Evolutionary conservation across 2,888 invertebrate species (phyloP).

Genomic region (Selenia dentaria): DNA sequence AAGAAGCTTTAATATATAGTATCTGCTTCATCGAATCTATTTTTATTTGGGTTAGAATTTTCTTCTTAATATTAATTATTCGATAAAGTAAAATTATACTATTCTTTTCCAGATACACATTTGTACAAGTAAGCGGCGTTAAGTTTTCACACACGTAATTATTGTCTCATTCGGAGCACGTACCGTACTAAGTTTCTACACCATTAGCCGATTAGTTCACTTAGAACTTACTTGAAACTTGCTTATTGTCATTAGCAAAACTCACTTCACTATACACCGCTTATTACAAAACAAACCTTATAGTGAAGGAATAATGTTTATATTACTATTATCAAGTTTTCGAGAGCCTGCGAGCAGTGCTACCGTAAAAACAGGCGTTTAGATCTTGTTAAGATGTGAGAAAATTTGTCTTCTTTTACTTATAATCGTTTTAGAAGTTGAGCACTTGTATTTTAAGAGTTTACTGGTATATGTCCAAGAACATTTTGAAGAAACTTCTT

Average conservation of each 20-base stretch:
- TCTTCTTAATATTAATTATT: no score
- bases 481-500: no score
- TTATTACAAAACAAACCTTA: constrained; percentile 26
- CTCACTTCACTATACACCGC: constrained; percentile 13
- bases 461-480: no score
- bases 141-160: constrained; percentile 36
- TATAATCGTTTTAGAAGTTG: no score
- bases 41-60: no score
- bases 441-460: no score
- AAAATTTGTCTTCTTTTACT: no score
- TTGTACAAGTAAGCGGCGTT: constrained; percentile 1
- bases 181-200: constrained; percentile 49
- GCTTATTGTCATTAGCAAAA: constrained; percentile 48
- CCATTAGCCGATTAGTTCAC: constrained; percentile 72
- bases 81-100: no score
- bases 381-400: constrained; percentile 31
- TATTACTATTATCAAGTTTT: background rate
- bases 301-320: background rate
- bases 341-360: constrained; percentile 11
- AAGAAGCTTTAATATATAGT: no score
- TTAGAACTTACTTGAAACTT: constrained; percentile 51
- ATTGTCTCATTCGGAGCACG: constrained; percentile 48
- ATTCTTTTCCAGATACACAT: background rate
- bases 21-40: no score
- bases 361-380: constrained; percentile 40